Percentiles rank a stretch among this genome's conserved stretches.
These are phyloP conservation scores for Hydrozoanthus tunicans DNA, from an alignment of 64 coral and sea anemone genomes.

Conservation along the genomic window DNA sequence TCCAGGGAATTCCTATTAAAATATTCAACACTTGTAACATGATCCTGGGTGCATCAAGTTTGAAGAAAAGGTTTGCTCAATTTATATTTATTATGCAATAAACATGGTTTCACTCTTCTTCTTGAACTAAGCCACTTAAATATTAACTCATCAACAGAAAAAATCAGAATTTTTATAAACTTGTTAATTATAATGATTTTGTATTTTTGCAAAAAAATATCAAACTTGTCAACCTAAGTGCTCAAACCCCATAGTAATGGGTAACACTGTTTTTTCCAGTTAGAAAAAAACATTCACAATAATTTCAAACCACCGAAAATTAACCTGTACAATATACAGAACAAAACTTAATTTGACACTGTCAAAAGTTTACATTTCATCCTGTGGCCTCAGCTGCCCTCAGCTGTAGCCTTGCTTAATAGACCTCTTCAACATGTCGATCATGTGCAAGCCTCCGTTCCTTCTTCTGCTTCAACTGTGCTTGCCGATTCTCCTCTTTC, in stretches of 20 bases:
- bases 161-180: too few relatives aligned
- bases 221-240: too few relatives aligned
- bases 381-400: constrained; percentile 59
- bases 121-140: too few relatives aligned
- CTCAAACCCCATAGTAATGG: background rate
- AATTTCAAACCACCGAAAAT: background rate
- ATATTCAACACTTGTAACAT: too few relatives aligned
- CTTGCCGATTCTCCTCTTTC: constrained; percentile 66
- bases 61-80: too few relatives aligned
- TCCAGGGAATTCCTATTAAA: too few relatives aligned
- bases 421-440: constrained; percentile 62
- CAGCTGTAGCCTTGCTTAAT: constrained; percentile 41
- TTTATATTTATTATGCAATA: too few relatives aligned
- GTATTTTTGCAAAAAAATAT: too few relatives aligned
- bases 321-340: constrained; percentile 9
- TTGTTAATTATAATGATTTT: too few relatives aligned
- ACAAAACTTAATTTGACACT: background rate
- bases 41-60: too few relatives aligned
- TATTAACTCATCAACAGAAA: too few relatives aligned
- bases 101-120: too few relatives aligned
- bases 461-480: constrained; percentile 67
- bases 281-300: constrained; percentile 5
- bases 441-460: constrained; percentile 62
- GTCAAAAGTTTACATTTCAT: constrained; percentile 35
- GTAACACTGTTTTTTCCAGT: background rate